These are phyloP conservation scores for Yponomeuta malinellus DNA, from an alignment of 2,888 invertebrate species.

Conservation along the genomic window DNA sequence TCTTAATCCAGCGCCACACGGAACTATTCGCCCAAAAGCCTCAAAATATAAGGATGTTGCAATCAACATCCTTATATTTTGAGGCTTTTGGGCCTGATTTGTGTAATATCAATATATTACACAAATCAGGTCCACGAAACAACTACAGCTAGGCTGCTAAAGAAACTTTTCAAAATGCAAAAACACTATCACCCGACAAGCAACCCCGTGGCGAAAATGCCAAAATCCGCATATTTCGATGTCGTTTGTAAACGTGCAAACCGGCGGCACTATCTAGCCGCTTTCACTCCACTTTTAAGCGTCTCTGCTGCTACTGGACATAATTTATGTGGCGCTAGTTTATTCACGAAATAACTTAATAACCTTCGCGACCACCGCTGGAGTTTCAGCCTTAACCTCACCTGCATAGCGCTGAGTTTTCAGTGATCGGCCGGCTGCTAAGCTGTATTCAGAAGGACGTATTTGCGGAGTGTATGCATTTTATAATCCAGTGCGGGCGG, in stretches of 20 bases:
- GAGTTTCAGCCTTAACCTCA: neutral
- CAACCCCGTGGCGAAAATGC: neutral
- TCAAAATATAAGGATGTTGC: too few relatives aligned
- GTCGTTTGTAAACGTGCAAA: conserved; percentile 35
- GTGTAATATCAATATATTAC: too few relatives aligned
- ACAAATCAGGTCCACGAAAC: too few relatives aligned
- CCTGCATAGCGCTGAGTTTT: neutral
- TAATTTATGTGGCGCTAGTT: conserved; percentile 34
- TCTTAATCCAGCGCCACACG: too few relatives aligned
- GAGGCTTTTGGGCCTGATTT: too few relatives aligned
- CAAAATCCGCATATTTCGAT: conserved; percentile 29
- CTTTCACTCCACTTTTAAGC: conserved; percentile 37
- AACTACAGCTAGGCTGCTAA: too few relatives aligned
- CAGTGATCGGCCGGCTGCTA: neutral
- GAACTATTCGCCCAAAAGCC: too few relatives aligned
- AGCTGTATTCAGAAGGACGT: conserved; percentile 22
- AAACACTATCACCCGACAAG: neutral
- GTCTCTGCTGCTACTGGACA: conserved; percentile 28
- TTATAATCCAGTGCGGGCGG: conserved; percentile 34
- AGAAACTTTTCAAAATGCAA: too few relatives aligned
- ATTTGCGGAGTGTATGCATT: conserved; percentile 33
- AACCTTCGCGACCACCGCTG: neutral
- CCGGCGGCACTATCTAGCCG: conserved; percentile 33
- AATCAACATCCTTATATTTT: too few relatives aligned
- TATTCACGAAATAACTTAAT: conserved; percentile 29